Evolutionary conservation across 2,888 invertebrate species (phyloP).

Genomic region (Sphaeridia pumilis): DNA sequence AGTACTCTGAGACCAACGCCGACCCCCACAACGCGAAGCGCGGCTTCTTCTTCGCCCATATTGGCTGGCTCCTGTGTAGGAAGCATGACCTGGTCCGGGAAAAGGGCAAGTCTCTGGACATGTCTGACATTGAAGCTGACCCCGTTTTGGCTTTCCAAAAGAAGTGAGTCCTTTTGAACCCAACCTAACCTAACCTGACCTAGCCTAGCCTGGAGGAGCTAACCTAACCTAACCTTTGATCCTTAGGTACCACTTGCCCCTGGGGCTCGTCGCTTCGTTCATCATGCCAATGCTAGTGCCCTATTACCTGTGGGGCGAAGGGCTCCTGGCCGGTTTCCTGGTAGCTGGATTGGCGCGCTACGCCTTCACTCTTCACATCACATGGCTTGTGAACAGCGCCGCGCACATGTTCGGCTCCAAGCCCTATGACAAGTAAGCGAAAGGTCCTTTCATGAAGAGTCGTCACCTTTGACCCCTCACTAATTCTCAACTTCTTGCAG

Average conservation of each 20-base stretch:
- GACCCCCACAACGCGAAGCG: conserved; percentile 85
- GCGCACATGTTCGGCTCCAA: conserved; percentile 66
- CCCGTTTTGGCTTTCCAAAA: conserved; percentile 77
- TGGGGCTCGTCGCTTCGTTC: conserved; percentile 41
- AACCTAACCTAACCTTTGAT: no score
- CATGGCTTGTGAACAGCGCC: conserved; percentile 71
- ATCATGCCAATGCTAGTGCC: conserved; percentile 43
- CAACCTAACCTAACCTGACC: no score
- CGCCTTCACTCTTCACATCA: conserved; percentile 52
- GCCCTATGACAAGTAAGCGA: conserved; percentile 52
- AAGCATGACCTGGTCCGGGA: conserved; percentile 81
- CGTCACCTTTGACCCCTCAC: neutral
- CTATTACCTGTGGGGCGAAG: conserved; percentile 46
- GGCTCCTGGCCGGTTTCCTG: conserved; percentile 41
- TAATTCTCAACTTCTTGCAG: conserved; percentile 41
- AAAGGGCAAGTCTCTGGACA: conserved; percentile 73
- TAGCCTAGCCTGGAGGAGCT: no score
- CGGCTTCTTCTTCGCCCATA: conserved; percentile 92
- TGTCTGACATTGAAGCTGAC: conserved; percentile 70
- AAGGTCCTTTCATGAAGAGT: no score
- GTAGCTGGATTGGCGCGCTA: conserved; percentile 43
- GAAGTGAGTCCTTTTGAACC: conserved; percentile 51
- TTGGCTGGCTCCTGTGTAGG: conserved; percentile 83
- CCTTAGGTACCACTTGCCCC: conserved; percentile 40
- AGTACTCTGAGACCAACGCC: conserved; percentile 84